Conservation (phyloP, 2,888 invertebrate species). For the Oscheius myriophilus region DNA sequence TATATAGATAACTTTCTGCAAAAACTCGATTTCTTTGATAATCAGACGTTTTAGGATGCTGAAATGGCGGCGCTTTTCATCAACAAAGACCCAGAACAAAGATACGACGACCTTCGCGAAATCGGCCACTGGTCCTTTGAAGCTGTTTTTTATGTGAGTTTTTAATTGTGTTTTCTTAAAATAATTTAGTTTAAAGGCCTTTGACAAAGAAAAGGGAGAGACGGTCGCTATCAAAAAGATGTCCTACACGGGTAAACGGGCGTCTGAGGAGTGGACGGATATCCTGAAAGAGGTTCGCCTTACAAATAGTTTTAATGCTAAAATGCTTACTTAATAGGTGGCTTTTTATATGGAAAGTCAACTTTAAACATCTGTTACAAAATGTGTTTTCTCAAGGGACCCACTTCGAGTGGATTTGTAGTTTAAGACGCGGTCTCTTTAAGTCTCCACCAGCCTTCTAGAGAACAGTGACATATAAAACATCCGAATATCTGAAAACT, state of each 20-base stretch:
- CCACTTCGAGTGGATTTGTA: too few species aligned
- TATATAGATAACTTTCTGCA: too few species aligned
- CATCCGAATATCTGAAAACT: too few species aligned
- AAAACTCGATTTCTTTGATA: too few species aligned
- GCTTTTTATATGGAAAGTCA: slow-evolving; percentile 91
- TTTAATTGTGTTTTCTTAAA: slow-evolving; percentile 3
- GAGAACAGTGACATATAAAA: too few species aligned
- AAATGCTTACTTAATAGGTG: slow-evolving; percentile 38
- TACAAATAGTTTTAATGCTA: too few species aligned
- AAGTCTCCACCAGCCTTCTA: too few species aligned
- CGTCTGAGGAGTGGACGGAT: slow-evolving; percentile 91
- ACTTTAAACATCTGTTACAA: slow-evolving; percentile 97
- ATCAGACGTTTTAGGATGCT: slow-evolving; percentile 54
- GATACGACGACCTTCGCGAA: slow-evolving; percentile 93
- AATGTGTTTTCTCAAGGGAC: slow-evolving; percentile 94
- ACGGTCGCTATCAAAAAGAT: slow-evolving; percentile 99
- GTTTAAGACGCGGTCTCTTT: too few species aligned
- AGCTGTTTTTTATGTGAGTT: slow-evolving; percentile 90
- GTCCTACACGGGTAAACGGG: slow-evolving; percentile 96
- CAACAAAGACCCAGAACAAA: slow-evolving; percentile 71
- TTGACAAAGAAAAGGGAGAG: slow-evolving; percentile 91
- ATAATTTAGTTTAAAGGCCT: too few species aligned
- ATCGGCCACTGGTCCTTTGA: slow-evolving; percentile 99
- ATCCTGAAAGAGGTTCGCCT: slow-evolving; percentile 97
- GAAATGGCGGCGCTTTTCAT: slow-evolving; percentile 81